phyloP scores from a whole-genome alignment of 2,113 vertebrate species.

The Azemiops feae region DNA sequence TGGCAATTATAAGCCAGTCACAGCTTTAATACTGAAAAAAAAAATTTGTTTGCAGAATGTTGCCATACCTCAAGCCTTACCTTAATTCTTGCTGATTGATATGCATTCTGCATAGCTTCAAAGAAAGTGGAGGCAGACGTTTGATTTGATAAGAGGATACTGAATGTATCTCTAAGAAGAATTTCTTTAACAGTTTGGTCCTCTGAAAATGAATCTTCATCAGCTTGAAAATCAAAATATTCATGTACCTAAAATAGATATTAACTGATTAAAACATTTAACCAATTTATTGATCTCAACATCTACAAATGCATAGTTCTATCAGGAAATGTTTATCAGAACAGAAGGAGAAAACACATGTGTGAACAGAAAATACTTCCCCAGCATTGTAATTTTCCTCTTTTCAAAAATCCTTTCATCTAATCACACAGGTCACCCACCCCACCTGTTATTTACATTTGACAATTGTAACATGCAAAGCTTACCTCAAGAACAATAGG shows the following conservation, averaged over 20 bases:
- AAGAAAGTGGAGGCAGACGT: constrained; percentile 48
- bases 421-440: neutral
- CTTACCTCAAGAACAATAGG: constrained; percentile 85
- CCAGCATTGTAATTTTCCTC: too few species aligned
- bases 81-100: constrained; percentile 50
- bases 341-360: neutral
- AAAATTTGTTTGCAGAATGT: neutral
- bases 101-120: constrained; percentile 55
- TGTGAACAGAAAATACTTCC: neutral
- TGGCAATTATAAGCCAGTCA: neutral
- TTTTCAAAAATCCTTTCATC: neutral
- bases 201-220: constrained; percentile 68
- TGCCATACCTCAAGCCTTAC: constrained; percentile 44
- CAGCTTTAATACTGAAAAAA: neutral
- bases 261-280: constrained; percentile 5
- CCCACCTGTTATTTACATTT: neutral
- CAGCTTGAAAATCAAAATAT: constrained; percentile 73
- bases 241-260: constrained; percentile 77
- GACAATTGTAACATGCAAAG: neutral
- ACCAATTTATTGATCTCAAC: neutral
- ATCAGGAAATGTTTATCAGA: neutral
- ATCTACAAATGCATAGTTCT: neutral
- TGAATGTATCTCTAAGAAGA: constrained; percentile 84
- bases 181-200: constrained; percentile 80
- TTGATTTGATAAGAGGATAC: constrained; percentile 77